These are phyloP conservation scores for Agrochola litura DNA, from an alignment of 2,888 invertebrate genomes.

Conservation along the genomic window DNA sequence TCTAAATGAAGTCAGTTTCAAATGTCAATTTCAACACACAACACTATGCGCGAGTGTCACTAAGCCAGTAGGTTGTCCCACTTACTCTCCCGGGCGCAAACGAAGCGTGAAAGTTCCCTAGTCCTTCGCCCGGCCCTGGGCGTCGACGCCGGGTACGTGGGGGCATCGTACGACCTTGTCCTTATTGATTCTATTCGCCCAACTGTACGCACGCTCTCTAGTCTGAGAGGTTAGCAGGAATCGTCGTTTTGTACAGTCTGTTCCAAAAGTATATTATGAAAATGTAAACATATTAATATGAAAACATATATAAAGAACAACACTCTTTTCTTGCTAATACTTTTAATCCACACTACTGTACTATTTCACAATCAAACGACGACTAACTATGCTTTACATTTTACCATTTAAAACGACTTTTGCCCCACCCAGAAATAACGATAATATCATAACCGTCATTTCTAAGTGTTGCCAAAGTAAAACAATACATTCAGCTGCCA, in stretches of 20 bases:
- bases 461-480: too few relatives aligned
- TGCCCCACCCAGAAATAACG: too few relatives aligned
- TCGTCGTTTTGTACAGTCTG: neutral
- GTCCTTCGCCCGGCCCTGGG: slow-evolving; percentile 28
- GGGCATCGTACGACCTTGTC: slow-evolving; percentile 56
- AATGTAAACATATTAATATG: too few relatives aligned
- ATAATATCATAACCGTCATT: too few relatives aligned
- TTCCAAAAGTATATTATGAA: neutral
- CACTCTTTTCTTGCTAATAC: too few relatives aligned
- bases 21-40: neutral
- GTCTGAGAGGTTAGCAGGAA: slow-evolving; percentile 6
- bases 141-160: slow-evolving; percentile 37
- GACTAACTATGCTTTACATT: too few relatives aligned
- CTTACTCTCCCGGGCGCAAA: slow-evolving; percentile 28
- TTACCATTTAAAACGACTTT: too few relatives aligned
- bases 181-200: slow-evolving; percentile 51
- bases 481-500: too few relatives aligned
- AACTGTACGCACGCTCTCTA: slow-evolving; percentile 44
- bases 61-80: slow-evolving; percentile 16
- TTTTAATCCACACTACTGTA: too few relatives aligned
- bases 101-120: slow-evolving; percentile 31
- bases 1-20: neutral
- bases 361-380: too few relatives aligned
- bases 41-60: slow-evolving; percentile 2
- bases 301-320: too few relatives aligned